phyloP scores from a whole-genome alignment of 2,797 vertebrate genomes.

The Heterohyrax brucei region DNA sequence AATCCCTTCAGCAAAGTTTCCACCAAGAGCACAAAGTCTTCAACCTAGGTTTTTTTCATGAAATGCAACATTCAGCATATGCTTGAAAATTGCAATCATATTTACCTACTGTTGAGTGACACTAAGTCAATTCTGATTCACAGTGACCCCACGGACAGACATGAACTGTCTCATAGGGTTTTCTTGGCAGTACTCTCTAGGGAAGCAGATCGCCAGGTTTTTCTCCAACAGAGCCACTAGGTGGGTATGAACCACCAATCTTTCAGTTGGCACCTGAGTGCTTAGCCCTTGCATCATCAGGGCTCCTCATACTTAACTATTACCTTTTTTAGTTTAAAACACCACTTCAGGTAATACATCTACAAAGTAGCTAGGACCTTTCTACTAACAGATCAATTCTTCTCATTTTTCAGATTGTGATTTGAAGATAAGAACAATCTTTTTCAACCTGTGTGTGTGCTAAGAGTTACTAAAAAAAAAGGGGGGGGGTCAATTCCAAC shows the following conservation, averaged over 20 bases:
- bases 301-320: not conserved
- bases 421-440: constrained; percentile 9
- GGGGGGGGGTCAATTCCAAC: too few species aligned
- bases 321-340: constrained; percentile 5
- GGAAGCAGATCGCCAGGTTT: too few species aligned
- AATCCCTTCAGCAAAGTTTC: not conserved
- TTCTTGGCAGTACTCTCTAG: too few species aligned
- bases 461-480: not conserved
- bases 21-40: constrained; percentile 37
- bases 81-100: constrained; percentile 38
- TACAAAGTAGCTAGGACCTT: not conserved
- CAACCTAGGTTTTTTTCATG: not conserved
- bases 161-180: too few species aligned
- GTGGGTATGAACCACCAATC: too few species aligned
- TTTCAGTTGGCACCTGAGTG: too few species aligned
- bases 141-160: too few species aligned
- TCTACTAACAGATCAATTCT: constrained; percentile 32
- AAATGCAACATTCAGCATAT: not conserved
- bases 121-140: too few species aligned
- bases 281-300: too few species aligned
- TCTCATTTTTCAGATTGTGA: constrained; percentile 44
- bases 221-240: too few species aligned
- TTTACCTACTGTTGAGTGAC: too few species aligned
- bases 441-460: not conserved
- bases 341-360: not conserved